These are phyloP conservation scores for Arnoldichthys spilopterus DNA, from an alignment of 2,797 vertebrate species.

Conservation along the genomic window DNA sequence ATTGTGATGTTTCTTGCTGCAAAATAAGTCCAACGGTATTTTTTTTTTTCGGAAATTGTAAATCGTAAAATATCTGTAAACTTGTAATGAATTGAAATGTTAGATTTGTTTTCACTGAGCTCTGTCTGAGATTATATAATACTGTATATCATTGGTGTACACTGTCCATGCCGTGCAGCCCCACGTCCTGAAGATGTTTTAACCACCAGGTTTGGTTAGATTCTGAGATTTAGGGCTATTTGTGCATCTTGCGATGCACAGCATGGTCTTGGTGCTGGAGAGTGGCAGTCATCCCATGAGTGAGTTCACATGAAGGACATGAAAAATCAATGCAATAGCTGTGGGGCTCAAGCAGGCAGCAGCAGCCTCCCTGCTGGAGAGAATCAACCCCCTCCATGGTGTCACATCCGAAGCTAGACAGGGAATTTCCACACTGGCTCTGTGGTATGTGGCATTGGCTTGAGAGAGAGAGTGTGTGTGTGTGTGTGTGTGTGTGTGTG, in stretches of 20 bases:
- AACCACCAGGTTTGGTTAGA: neutral
- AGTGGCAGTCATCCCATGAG: conserved; percentile 73
- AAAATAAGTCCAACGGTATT: too few species aligned
- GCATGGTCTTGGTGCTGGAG: conserved; percentile 26
- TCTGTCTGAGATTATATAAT: too few species aligned
- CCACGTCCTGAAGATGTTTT: neutral
- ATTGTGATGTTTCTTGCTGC: too few species aligned
- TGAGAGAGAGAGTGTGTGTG: neutral
- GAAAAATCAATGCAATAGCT: conserved; percentile 74
- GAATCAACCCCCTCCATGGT: conserved; percentile 21
- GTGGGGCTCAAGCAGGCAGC: conserved; percentile 61
- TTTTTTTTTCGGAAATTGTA: too few species aligned
- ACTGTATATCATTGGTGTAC: neutral
- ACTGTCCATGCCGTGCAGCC: neutral
- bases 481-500: neutral
- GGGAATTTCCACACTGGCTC: conserved; percentile 38
- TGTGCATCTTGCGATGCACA: neutral
- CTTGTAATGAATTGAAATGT: too few species aligned
- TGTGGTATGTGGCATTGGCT: conserved; percentile 22
- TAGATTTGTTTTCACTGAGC: too few species aligned
- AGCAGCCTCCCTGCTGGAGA: conserved; percentile 14
- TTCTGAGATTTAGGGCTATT: neutral
- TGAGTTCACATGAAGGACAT: conserved; percentile 75
- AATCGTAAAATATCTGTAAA: too few species aligned
- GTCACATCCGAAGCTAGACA: conserved; percentile 9